These are phyloP conservation scores for Tragelaphus strepsiceros DNA, from an alignment of 2,113 vertebrate genomes.

Conservation along the genomic window DNA sequence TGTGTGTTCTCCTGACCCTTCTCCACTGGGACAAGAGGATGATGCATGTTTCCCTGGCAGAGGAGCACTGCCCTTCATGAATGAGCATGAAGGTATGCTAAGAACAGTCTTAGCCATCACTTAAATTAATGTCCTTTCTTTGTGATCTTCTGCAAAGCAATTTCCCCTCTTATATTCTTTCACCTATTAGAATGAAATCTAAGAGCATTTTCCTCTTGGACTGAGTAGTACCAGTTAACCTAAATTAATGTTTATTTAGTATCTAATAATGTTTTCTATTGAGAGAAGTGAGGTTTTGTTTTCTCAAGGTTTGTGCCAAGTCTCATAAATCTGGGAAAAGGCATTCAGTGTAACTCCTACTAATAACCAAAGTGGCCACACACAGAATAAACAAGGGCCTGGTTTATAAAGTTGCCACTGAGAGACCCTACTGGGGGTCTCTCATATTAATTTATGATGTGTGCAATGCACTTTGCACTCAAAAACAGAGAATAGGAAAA, in stretches of 20 bases:
- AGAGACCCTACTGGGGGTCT: neutral
- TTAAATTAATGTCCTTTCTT: constrained; percentile 24
- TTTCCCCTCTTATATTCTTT: neutral
- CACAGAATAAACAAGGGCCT: constrained; percentile 65
- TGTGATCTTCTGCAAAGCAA: neutral
- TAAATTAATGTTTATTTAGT: constrained; percentile 71
- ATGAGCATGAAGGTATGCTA: neutral
- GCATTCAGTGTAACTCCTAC: constrained; percentile 26
- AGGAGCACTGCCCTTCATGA: neutral
- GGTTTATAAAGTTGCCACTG: constrained; percentile 39
- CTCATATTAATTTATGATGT: constrained; percentile 66
- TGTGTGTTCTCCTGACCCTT: constrained; percentile 10
- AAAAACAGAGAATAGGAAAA: constrained; percentile 37
- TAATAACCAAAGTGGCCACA: constrained; percentile 72
- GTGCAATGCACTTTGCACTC: constrained; percentile 44
- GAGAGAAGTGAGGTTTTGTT: constrained; percentile 55
- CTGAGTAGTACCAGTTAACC: constrained; percentile 45
- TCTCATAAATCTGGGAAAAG: constrained; percentile 69
- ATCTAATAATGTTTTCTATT: constrained; percentile 68
- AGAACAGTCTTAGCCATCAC: neutral
- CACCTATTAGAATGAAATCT: neutral
- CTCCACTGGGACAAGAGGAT: neutral
- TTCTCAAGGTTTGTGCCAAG: constrained; percentile 67
- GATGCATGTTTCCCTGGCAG: neutral
- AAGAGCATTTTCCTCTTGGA: neutral